These are phyloP conservation scores for Tetragonula clypearis DNA, from an alignment of 1,140 invertebrate genomes.

Conservation along the genomic window DNA sequence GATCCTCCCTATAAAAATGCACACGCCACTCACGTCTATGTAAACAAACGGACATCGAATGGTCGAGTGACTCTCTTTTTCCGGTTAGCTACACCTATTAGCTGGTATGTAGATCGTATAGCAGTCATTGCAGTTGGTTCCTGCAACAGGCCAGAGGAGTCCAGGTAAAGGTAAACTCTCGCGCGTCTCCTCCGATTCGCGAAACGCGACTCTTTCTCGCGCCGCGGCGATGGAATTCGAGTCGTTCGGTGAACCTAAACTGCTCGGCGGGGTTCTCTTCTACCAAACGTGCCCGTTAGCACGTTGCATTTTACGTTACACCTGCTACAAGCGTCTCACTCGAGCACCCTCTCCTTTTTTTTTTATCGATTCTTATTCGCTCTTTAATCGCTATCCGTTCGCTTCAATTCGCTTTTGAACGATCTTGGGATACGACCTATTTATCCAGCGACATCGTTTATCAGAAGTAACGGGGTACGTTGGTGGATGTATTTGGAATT, in stretches of 20 bases:
- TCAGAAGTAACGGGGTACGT: neutral
- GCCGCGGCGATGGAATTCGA: slow-evolving; percentile 34
- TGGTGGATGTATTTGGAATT: too few species aligned
- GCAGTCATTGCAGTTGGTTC: slow-evolving; percentile 39
- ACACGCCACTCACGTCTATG: slow-evolving; percentile 52
- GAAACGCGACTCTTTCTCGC: slow-evolving; percentile 50
- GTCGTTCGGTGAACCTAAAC: slow-evolving; percentile 51
- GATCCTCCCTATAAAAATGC: slow-evolving; percentile 58
- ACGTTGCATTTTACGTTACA: slow-evolving; percentile 28
- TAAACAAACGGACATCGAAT: slow-evolving; percentile 60
- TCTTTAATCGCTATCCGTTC: slow-evolving; percentile 19
- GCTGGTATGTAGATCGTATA: slow-evolving; percentile 58
- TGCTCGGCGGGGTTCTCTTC: slow-evolving; percentile 8
- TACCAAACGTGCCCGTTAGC: neutral
- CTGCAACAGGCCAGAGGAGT: slow-evolving; percentile 28
- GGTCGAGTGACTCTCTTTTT: slow-evolving; percentile 60
- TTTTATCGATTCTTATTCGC: neutral
- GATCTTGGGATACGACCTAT: neutral
- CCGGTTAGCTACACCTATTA: slow-evolving; percentile 58
- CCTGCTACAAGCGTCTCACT: slow-evolving; percentile 17
- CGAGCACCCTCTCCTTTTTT: neutral
- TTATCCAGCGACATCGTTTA: neutral
- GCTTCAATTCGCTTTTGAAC: slow-evolving; percentile 5
- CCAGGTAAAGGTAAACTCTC: slow-evolving; percentile 16
- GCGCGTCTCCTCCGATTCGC: slow-evolving; percentile 38